Percentiles rank a stretch among this genome's conserved stretches.
These are phyloP conservation scores for Archips crataeganus DNA, from an alignment of 2,888 invertebrate genomes.

Conservation along the genomic window DNA sequence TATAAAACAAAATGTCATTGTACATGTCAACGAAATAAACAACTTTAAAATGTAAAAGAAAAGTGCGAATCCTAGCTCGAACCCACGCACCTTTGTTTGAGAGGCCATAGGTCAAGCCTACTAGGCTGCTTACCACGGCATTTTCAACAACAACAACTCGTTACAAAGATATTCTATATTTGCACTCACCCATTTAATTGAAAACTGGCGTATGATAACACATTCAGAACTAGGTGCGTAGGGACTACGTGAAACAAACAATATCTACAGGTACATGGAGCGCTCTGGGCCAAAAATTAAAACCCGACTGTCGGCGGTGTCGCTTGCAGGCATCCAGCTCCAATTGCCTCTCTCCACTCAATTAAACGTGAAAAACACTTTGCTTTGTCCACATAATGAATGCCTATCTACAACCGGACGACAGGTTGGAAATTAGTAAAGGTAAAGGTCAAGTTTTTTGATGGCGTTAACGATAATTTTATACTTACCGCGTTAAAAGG, in stretches of 20 bases:
- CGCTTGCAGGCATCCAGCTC: constrained; percentile 73
- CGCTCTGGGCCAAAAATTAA: constrained; percentile 73
- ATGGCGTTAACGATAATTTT: background rate
- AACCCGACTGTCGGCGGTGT: constrained; percentile 72
- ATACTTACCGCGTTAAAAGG: background rate
- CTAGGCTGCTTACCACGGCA: too few relatives aligned
- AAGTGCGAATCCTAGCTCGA: too few relatives aligned
- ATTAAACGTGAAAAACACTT: constrained; percentile 82
- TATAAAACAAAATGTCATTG: too few relatives aligned
- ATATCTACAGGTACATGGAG: constrained; percentile 46
- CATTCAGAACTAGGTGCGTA: constrained; percentile 34
- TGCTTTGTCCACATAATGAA: constrained; percentile 81
- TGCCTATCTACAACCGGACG: constrained; percentile 55
- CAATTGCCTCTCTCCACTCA: constrained; percentile 82
- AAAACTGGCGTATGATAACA: constrained; percentile 55
- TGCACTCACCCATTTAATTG: constrained; percentile 54
- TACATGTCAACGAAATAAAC: too few relatives aligned
- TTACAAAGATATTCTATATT: background rate
- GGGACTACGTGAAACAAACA: constrained; percentile 54
- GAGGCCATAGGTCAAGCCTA: too few relatives aligned
- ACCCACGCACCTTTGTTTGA: too few relatives aligned
- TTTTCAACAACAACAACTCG: too few relatives aligned
- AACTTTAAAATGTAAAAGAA: too few relatives aligned
- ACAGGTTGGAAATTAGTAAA: constrained; percentile 46
- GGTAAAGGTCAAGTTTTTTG: constrained; percentile 30